phyloP scores from a whole-genome alignment of 2,888 invertebrate species.

The Cheilosia soror region DNA sequence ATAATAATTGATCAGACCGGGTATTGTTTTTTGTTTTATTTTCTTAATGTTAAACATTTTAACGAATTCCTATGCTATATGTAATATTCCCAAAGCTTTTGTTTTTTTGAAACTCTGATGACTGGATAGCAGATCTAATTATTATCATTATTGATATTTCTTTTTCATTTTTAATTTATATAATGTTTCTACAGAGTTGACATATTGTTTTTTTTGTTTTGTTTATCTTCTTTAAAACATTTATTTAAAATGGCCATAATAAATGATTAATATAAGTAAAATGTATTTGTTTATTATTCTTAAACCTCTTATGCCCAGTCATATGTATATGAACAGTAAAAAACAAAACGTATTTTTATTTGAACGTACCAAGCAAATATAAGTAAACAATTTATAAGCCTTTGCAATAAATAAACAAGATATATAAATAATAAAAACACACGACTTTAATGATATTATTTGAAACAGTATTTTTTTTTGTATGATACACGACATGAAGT shows the following conservation, averaged over 20 bases:
- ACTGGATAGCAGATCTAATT: slow-evolving; percentile 3
- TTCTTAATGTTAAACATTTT: background rate
- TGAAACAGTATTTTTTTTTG: background rate
- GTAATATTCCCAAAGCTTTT: background rate
- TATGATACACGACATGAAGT: no score
- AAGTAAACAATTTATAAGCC: background rate
- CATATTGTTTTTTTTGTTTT: background rate
- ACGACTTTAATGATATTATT: background rate
- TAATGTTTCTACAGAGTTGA: background rate
- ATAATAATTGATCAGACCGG: no score
- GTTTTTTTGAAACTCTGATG: background rate
- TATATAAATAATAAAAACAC: slow-evolving; percentile 3
- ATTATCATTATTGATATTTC: background rate
- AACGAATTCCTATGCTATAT: background rate
- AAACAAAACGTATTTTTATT: background rate
- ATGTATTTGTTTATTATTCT: slow-evolving; percentile 2
- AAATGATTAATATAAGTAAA: slow-evolving; percentile 1
- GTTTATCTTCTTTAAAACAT: background rate
- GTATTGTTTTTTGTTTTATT: background rate
- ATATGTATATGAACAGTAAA: slow-evolving; percentile 1
- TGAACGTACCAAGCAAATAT: slow-evolving; percentile 3
- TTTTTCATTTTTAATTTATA: background rate
- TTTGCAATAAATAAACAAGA: background rate
- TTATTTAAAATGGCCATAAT: slow-evolving; percentile 7
- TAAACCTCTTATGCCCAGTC: background rate